Base-by-base conservation (phyloP, 2,888 invertebrate genomes). In the Capitulum mitella region DNA sequence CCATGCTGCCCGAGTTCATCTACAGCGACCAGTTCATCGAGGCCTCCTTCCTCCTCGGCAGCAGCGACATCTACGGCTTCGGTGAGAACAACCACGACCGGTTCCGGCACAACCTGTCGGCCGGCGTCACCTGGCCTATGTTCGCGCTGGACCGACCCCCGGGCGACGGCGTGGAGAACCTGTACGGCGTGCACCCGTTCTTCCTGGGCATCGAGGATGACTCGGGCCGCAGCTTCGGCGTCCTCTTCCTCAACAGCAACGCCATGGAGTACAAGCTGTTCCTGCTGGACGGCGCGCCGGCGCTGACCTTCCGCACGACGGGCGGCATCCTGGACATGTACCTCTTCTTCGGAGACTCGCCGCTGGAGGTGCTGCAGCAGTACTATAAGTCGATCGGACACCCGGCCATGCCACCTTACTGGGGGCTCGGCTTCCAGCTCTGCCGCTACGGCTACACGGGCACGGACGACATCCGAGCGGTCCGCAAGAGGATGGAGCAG, bases 381-480 rank as follows among this genome's bases (percentile, higher is more conserved):
- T 80, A 80, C 74, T 76, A 74, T 80, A 81, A 88, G 80, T 83
- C 92, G 8, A 88, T 95, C 19, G 94, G 94, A 0, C 87, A 89
- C 80, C 93, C 95, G 0, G 89, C 89, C 84, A 89, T 95, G 89
- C 95, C 95, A 0, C 94, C 95, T 0, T 94, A 93, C 84, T 96
- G 95, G 95, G 88, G 91, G 0, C 79, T 81, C 8, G 81, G 81
- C 19, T 81, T 81, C 78, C 81, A 81, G 64, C 79, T 81, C 32
- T 80, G 79, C 34, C 90, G 91, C 89, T 92, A 78, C 84, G 90
- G 91, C 34, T 93, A 93, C 84, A 89, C 89, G 79, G 88, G 89
- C 34, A 84, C 92, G 78, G 90, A 91, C 80, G 87, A 88, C 14
- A 92, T 92, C 0, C 88, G 86, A 80, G 86, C 87, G 80, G 89